Conservation (phyloP, 2,797 vertebrate species). For the Sternotherus odoratus region DNA sequence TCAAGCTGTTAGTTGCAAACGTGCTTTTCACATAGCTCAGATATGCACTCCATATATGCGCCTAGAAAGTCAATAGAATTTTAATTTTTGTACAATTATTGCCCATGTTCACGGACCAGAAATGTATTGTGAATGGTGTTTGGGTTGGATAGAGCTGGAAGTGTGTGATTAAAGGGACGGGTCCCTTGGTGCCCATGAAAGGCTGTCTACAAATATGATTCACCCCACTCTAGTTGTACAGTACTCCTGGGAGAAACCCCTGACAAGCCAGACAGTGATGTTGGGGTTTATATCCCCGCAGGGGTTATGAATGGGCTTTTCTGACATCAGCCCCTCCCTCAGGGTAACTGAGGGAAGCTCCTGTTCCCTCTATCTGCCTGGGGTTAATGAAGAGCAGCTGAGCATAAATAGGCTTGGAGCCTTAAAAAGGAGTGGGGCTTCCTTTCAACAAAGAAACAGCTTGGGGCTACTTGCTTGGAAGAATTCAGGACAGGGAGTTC, state of each 20-base stretch:
- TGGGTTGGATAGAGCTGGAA: not conserved
- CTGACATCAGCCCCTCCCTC: not conserved
- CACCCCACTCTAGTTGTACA: not conserved
- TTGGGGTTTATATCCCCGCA: slow-evolving; percentile 17
- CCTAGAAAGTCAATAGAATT: not conserved
- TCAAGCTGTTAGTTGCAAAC: rapidly evolving
- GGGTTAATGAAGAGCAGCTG: not conserved
- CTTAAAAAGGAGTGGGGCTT: not conserved
- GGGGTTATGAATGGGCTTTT: slow-evolving; percentile 5
- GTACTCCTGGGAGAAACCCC: not conserved
- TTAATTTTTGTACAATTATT: not conserved
- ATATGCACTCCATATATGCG: rapidly evolving
- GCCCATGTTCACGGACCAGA: not conserved
- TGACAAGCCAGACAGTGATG: not conserved
- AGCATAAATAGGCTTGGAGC: not conserved
- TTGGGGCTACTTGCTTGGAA: not conserved
- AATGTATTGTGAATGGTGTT: not conserved
- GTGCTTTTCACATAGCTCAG: rapidly evolving
- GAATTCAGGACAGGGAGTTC: not conserved
- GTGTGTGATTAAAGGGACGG: rapidly evolving
- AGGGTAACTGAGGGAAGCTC: not conserved
- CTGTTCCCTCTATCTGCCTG: not conserved
- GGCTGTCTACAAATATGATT: rapidly evolving
- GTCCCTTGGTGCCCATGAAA: not conserved
- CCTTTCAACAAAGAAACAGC: not conserved